These are phyloP conservation scores for Apodemus sylvaticus DNA, from an alignment of 2,113 vertebrate genomes.

Conservation along the genomic window DNA sequence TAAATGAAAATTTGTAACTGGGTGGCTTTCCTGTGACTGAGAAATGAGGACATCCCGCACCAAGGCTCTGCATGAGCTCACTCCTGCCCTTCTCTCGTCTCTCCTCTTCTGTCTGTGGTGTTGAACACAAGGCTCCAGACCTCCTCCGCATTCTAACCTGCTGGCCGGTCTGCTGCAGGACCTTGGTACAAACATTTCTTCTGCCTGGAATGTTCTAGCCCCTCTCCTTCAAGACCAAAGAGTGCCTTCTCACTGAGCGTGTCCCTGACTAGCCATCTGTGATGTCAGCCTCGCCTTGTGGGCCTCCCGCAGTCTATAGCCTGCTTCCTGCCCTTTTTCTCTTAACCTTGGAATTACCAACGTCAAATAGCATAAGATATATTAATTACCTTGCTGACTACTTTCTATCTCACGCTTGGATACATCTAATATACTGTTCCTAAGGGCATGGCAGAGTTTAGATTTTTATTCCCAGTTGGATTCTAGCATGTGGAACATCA, in stretches of 20 bases:
- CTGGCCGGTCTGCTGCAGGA: not conserved
- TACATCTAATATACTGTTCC: not conserved
- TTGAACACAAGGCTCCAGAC: not conserved
- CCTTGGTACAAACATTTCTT: not conserved
- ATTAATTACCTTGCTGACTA: not conserved
- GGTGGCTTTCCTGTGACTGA: not conserved
- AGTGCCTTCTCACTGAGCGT: not conserved
- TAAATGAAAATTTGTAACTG: conserved; percentile 28
- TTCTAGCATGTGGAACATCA: not conserved
- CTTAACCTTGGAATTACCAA: not conserved
- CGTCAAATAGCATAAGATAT: not conserved
- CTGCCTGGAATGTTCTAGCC: not conserved
- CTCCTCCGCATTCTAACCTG: not conserved
- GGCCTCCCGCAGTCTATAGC: not conserved
- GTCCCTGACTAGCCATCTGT: not conserved
- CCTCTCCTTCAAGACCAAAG: not conserved
- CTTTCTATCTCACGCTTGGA: not conserved
- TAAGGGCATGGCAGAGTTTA: not conserved
- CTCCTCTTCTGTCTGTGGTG: not conserved
- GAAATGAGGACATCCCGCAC: not conserved
- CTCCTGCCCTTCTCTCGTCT: not conserved
- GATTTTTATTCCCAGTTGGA: not conserved
- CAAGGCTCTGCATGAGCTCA: not conserved
- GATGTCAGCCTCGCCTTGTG: not conserved
- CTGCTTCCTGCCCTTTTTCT: not conserved